A percentile compares a stretch with the other conserved stretches of the same genome.
phyloP scores from a whole-genome alignment of 2,113 vertebrate genomes.

The Rhagologus leucostigma region DNA sequence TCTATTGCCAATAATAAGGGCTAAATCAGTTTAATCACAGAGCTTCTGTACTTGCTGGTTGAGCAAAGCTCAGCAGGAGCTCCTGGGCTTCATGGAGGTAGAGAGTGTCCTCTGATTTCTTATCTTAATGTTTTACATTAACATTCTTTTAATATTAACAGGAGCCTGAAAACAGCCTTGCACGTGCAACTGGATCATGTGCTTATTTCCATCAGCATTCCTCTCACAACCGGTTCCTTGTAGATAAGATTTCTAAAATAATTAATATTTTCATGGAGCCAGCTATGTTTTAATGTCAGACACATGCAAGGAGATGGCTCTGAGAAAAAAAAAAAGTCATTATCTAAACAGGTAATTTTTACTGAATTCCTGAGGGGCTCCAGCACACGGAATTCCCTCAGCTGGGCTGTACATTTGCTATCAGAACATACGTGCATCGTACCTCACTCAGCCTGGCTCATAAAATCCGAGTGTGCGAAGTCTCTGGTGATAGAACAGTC shows the following conservation, averaged over 20 bases:
- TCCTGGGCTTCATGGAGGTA: background rate
- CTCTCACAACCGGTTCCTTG: background rate
- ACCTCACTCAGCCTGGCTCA: background rate
- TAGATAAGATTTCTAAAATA: background rate
- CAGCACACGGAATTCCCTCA: background rate
- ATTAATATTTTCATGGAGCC: background rate
- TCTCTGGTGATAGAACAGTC: background rate
- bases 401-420: background rate
- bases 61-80: background rate
- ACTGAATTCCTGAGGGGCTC: background rate
- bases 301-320: background rate
- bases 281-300: background rate
- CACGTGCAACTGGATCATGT: background rate
- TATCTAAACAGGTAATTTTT: background rate
- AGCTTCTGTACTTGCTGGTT: background rate
- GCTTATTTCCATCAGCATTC: background rate
- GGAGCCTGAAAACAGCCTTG: background rate
- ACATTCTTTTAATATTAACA: background rate
- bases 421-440: background rate
- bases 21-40: background rate
- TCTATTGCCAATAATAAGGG: background rate
- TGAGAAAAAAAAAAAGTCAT: background rate
- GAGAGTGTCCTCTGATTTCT: background rate
- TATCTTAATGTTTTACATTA: background rate
- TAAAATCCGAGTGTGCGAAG: background rate